A percentile compares a stretch with the other conserved stretches of the same genome.
Conservation (phyloP, 2,113 vertebrate genomes). For the Perognathus longimembris region DNA sequence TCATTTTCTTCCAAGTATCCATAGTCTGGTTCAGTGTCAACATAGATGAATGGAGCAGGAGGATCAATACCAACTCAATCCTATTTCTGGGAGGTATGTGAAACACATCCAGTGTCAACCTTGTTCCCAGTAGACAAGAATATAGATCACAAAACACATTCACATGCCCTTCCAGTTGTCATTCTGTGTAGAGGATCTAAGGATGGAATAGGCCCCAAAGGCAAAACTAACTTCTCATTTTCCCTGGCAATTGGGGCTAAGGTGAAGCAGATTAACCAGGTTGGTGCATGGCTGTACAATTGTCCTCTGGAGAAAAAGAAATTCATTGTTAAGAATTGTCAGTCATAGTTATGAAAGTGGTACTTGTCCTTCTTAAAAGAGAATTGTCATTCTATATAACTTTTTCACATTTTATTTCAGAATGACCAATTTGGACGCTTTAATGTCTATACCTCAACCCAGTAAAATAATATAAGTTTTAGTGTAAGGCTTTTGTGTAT, state of each 20-base stretch:
- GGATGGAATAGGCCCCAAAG: constrained; percentile 62
- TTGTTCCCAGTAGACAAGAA: constrained; percentile 41
- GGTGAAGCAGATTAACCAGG: constrained; percentile 57
- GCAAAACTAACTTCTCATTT: constrained; percentile 66
- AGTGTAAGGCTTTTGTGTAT: constrained; percentile 45
- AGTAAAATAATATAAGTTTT: constrained; percentile 60
- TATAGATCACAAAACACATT: constrained; percentile 64
- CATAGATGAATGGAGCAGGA: background rate
- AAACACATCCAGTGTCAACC: constrained; percentile 52
- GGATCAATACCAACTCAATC: constrained; percentile 29
- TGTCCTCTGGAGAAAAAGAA: constrained; percentile 61
- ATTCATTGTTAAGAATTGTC: constrained; percentile 65
- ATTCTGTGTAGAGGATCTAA: constrained; percentile 54
- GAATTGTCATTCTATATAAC: background rate
- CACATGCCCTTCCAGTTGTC: constrained; percentile 56
- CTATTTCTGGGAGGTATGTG: constrained; percentile 37
- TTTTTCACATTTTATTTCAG: constrained; percentile 54
- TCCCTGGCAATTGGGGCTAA: constrained; percentile 44
- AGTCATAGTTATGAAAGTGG: constrained; percentile 53
- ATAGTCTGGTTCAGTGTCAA: background rate
- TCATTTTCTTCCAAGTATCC: constrained; percentile 36
- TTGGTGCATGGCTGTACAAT: background rate
- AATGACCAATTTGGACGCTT: constrained; percentile 64
- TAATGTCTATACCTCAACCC: constrained; percentile 21
- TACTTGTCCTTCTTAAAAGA: constrained; percentile 7